Evolutionary conservation across 2,888 invertebrate species (phyloP), one percentile per base, ranked within the genome.

Genomic region (Dexiosoma caninum): DNA sequence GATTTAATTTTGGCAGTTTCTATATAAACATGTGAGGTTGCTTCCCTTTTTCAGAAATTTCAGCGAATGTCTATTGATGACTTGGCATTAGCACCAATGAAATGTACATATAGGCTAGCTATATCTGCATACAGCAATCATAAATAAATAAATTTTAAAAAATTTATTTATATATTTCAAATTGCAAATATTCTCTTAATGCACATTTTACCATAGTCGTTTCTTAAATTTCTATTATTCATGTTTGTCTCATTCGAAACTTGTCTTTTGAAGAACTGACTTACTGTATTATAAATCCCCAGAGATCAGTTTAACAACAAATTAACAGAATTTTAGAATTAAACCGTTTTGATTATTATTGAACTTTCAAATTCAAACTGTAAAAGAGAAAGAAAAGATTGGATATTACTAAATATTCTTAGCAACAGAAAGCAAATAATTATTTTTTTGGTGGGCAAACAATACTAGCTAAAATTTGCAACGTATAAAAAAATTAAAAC

Each of bases 301-400:
- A 70, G 62, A 40, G 77, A 70, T 30, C 69, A 60, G 62, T 76
- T 64, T n/a, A n/a, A n/a, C 69, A 77, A 77, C 37, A 78, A 40
- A 66, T 74, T 37, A 57, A 74, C 59, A 62, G 44, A 76, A 42
- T 66, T 53, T 60, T 49, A 72, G 66, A 66, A 59, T 53, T 37
- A 66, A 60, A 51, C 49, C 14, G 49, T 67, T 60, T 30, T 69
- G 62, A 70, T 60, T 53, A 70, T 49, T 40, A 74, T 74, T 70
- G 51, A 69, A 67, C 19, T 66, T 78, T 80, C 49, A 77, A 80
- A 55, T 71, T 67, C 60, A 62, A 78, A 75, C 62, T 82, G 82
- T 78, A 79, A 78, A 85, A 82, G n/a, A 66, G 76, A 77, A 67
- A 81, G 62, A 70, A 70, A 76, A 76, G 67, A 70, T 62, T 77